Conservation (phyloP, 2,113 vertebrate species). For the Poicephalus gulielmi region DNA sequence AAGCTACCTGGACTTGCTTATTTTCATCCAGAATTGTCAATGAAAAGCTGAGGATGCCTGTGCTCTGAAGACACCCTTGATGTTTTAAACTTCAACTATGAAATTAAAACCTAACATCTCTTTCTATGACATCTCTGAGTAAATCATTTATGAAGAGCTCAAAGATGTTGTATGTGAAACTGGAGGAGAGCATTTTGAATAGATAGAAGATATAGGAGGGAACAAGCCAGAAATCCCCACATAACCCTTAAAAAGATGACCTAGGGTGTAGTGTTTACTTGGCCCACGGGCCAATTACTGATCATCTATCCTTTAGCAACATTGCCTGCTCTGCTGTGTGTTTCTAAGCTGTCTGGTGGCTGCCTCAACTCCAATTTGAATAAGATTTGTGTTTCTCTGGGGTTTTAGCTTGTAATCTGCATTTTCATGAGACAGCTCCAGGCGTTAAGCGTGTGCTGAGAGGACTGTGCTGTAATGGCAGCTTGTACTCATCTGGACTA, state of each 20-base stretch:
- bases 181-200: background rate
- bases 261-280: background rate
- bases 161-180: background rate
- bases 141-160: background rate
- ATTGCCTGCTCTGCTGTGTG: background rate
- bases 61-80: background rate
- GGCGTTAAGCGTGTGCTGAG: background rate
- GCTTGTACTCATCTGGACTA: background rate
- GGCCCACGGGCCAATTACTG: background rate
- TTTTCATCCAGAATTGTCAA: background rate
- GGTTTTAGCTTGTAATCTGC: constrained; percentile 31
- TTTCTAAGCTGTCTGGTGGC: background rate
- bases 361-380: background rate
- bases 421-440: background rate
- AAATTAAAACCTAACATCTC: background rate
- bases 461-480: background rate
- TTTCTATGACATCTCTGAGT: background rate
- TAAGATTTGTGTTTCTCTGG: constrained; percentile 51
- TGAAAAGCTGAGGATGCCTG: background rate
- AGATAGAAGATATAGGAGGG: background rate
- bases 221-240: background rate
- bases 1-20: background rate
- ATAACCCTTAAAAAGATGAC: background rate
- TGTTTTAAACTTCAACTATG: background rate
- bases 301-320: background rate